Evolutionary conservation across 2,113 vertebrate species (phyloP).

Genomic region (Camelus dromedarius): DNA sequence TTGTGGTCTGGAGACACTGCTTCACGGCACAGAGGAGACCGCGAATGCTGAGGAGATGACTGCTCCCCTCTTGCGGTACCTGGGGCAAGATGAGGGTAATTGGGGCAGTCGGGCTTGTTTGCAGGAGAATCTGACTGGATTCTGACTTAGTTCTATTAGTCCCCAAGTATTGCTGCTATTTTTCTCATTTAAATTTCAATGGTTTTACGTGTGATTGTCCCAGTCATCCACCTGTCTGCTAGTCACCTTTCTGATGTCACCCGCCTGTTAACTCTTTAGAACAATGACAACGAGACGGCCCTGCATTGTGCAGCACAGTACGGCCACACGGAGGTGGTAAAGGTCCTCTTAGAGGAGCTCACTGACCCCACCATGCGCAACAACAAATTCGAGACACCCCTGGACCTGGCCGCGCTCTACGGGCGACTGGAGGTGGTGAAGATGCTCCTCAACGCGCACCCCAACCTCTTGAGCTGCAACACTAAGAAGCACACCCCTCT

Average conservation of each 20-base stretch:
- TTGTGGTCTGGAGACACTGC: background rate
- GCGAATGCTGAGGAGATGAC: too few species aligned
- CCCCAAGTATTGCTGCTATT: slow-evolving; percentile 49
- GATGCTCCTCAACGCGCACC: slow-evolving; percentile 96
- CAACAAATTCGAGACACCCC: slow-evolving; percentile 97
- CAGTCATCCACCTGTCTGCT: fast-evolving
- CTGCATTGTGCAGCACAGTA: slow-evolving; percentile 99
- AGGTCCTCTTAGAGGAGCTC: slow-evolving; percentile 96
- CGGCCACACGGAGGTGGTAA: slow-evolving; percentile 96
- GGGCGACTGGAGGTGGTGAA: slow-evolving; percentile 98
- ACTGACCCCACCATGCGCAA: slow-evolving; percentile 99
- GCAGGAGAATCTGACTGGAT: background rate
- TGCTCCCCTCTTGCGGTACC: background rate
- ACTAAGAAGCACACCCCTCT: slow-evolving; percentile 97
- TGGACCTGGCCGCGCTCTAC: slow-evolving; percentile 96
- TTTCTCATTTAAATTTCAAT: slow-evolving; percentile 82
- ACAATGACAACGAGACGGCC: slow-evolving; percentile 98
- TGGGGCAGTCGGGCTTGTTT: background rate
- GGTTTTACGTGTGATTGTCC: slow-evolving; percentile 4
- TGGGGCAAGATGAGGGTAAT: background rate
- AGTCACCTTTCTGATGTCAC: fast-evolving
- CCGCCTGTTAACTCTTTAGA: slow-evolving; percentile 88
- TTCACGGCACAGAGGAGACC: background rate
- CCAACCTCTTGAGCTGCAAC: slow-evolving; percentile 96
- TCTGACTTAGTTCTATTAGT: background rate